phyloP scores from a whole-genome alignment of 2,113 vertebrate genomes.

The sheep (Ovis aries) region ARS-UI_Ramb_v3.0 NC_056080.1:107985501-107986000 shows the following conservation, averaged over 20 bases:
- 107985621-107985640: background rate
- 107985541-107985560: background rate
- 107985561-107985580: constrained; percentile 19
- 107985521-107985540: background rate
- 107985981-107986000: background rate
- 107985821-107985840: background rate
- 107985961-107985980: background rate
- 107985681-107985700: constrained; percentile 8
- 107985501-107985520: background rate
- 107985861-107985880: background rate
- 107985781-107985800: background rate
- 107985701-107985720: background rate
- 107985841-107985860: background rate
- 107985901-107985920: background rate
- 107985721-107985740: constrained; percentile 5
- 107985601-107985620: background rate
- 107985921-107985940: background rate
- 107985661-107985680: background rate
- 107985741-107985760: background rate
- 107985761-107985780: background rate
- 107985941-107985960: background rate
- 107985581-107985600: background rate
- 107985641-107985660: background rate
- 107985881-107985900: background rate
- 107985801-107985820: background rate